Base-by-base conservation (phyloP, 2,888 invertebrate genomes). In the Stratiomys singularior region DNA sequence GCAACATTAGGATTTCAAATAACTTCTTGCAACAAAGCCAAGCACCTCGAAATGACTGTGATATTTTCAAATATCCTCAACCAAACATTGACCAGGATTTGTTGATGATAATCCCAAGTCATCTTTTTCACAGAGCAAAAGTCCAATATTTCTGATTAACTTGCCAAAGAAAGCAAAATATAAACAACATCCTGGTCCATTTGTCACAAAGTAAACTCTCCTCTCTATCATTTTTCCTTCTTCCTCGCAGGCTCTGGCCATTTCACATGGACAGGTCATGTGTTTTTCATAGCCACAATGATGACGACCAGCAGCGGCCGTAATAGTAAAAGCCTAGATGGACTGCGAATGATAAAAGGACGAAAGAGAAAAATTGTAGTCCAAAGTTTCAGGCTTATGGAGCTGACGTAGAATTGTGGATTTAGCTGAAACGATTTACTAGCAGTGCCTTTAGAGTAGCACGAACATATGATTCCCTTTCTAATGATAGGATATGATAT, bases 141-240 rank as follows among this genome's bases (percentile, higher is more conserved):
- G 56, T 23, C 28, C 28, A 72, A 13, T 28, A n/a, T 25, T 72
- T 28, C 72, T 72, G 72, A 72, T 72, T 56, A 72, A 56, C 30
- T 30, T 56, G 15, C 25, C 58, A 52, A 15, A 72, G 72, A 72
- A 30, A 56, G 72, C 46, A 52, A 67, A 72, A 72, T 58, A 72
- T 72, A 72, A 72, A 72, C 72, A 72, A 58, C 72, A 58, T 72
- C 28, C 56, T 30, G 30, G 44, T 28, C 72, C 72, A 72, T 72
- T 72, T 72, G 72, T 72, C 72, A 72, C 72, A 72, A 72, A 67
- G 56, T 72, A 46, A 72, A 56, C 30, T 72, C 56, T 18, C 15
- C 46, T 11, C n/a, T 67, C 46, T 23, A 67, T 37, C 67, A 44
- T 67, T 67, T 67, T 30, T 64, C 64, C 28, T 21, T 13, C 9